Base-by-base conservation (phyloP, 1,140 invertebrate genomes). In the Agrypnia vestita region DNA sequence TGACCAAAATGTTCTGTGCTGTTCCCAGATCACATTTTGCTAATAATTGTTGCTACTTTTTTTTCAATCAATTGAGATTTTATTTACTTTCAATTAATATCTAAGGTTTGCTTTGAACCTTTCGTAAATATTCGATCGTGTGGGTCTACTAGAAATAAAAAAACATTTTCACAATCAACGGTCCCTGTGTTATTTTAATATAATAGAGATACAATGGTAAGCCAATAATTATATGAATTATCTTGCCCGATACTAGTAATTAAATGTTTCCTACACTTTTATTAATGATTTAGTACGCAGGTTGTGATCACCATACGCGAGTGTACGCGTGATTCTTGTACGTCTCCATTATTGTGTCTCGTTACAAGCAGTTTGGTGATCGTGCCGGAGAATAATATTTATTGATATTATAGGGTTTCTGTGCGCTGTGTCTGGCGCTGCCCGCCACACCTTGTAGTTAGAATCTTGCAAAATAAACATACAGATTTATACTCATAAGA, bases 181-280 rank as follows among this genome's bases (percentile, higher is more conserved):
- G n/a, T 44, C 64, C 11, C 4, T 21, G 17, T 69, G 35, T 35
- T 47, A 69, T 69, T 47, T 56, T 1, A 59, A 76, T 10, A 21
- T 21, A 59, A 59, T 12, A 62, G 59, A 15, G 21, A 15, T 61
- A 17, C 77, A 73, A 72, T 79, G 64, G 35, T 49, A 56, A 72
- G 44, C 77, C n/a, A 35, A 53, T 67, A 75, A 80, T 80, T 56
- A 55, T 62, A 79, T 71, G 76, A 74, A 82, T 82, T 82, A 78
- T 78, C 76, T 76, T 75, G 76, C 71, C 78, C 73, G 44, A 72
- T 82, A 82, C 64, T 43, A 15, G 64, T 78, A 82, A 78, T 82
- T 69, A 55, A 64, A 69, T 80, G 25, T 71, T 77, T 80, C 64
- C 69, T 69, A 17, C 19, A 47, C 17, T 74, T 64, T 21, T 80